Evolutionary conservation across 2,797 vertebrate species (phyloP).

Genomic region (Pipistrellus nathusii): DNA sequence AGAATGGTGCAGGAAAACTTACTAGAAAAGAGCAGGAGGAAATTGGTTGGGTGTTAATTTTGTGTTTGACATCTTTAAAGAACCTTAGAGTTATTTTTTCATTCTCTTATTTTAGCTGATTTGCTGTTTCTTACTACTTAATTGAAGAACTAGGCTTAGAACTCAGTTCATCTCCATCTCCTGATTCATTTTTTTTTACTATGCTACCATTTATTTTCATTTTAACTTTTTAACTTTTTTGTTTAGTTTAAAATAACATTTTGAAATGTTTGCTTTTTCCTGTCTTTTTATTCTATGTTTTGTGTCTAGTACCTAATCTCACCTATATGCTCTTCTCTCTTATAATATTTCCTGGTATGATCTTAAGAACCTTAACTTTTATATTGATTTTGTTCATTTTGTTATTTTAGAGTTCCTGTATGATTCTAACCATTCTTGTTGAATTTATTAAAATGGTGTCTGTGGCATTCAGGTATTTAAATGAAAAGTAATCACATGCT

Average conservation of each 20-base stretch:
- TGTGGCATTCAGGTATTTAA: neutral
- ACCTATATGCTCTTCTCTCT: neutral
- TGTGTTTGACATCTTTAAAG: slow-evolving; percentile 9
- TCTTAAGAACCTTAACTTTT: neutral
- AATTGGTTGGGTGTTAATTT: slow-evolving; percentile 1
- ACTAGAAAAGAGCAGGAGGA: neutral
- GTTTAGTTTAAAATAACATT: slow-evolving; percentile 42
- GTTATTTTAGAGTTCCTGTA: neutral
- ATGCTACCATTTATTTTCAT: neutral
- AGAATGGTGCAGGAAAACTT: neutral
- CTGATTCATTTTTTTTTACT: slow-evolving; percentile 8
- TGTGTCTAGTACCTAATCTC: neutral
- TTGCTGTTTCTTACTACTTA: neutral
- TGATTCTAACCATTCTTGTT: neutral
- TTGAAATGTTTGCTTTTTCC: slow-evolving; percentile 25
- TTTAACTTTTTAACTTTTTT: neutral
- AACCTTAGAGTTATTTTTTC: slow-evolving; percentile 31
- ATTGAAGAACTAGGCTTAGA: neutral
- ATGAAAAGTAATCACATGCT: neutral
- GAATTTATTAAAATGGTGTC: neutral
- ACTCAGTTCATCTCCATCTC: neutral
- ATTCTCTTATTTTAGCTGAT: slow-evolving; percentile 31
- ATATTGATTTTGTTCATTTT: slow-evolving; percentile 31
- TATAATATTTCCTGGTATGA: neutral
- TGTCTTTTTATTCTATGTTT: neutral